These are phyloP conservation scores for Rhamphomyia laevipes DNA, from an alignment of 2,888 invertebrate genomes.

Conservation along the genomic window DNA sequence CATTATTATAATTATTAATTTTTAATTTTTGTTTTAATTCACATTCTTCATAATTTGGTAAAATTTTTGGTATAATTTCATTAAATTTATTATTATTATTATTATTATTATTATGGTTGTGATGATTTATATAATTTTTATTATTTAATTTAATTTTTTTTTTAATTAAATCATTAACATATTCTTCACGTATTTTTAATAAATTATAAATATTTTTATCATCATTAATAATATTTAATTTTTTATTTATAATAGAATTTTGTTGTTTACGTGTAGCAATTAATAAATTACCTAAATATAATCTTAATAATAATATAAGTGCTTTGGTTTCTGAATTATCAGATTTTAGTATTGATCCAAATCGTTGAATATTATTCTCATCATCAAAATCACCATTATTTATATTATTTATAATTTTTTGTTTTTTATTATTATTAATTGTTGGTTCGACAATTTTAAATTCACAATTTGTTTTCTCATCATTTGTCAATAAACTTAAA, in stretches of 20 bases:
- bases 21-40: not conserved
- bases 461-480: too few relatives aligned
- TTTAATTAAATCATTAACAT: not conserved
- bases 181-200: not conserved
- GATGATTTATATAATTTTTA: not conserved
- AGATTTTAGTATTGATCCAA: too few relatives aligned
- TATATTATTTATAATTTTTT: too few relatives aligned
- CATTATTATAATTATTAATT: not conserved
- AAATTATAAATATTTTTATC: not conserved
- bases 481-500: too few relatives aligned
- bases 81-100: not conserved
- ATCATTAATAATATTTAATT: not conserved
- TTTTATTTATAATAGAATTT: not conserved
- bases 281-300: conserved; percentile 1
- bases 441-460: too few relatives aligned
- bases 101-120: too few relatives aligned
- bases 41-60: not conserved
- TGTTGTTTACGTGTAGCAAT: not conserved
- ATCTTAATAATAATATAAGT: not conserved
- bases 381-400: too few relatives aligned
- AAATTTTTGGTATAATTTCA: not conserved
- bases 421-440: too few relatives aligned
- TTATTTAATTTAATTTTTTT: not conserved
- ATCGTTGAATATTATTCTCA: too few relatives aligned
- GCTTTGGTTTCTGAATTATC: not conserved